These are phyloP conservation scores for Panzeria rudis DNA, from an alignment of 2,888 invertebrate species.

Conservation along the genomic window DNA sequence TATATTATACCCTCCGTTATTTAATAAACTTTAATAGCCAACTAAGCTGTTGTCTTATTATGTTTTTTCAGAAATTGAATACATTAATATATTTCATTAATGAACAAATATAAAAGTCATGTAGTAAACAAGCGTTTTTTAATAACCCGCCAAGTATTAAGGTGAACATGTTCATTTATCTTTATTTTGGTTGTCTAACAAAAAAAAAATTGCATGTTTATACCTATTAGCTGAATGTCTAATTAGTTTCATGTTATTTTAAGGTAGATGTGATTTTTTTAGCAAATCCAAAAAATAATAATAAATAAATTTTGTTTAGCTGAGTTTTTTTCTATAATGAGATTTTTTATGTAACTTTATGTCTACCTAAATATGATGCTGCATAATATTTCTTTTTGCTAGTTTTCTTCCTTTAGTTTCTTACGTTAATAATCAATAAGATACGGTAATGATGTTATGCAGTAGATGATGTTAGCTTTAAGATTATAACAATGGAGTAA, in stretches of 20 bases:
- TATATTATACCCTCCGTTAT: not conserved
- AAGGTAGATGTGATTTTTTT: slow-evolving; percentile 52
- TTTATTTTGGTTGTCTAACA: slow-evolving; percentile 16
- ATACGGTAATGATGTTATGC: slow-evolving; percentile 69
- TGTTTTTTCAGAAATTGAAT: slow-evolving; percentile 17
- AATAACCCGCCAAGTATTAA: slow-evolving; percentile 26
- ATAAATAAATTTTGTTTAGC: slow-evolving; percentile 24
- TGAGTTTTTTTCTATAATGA: slow-evolving; percentile 32
- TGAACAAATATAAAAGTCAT: slow-evolving; percentile 8
- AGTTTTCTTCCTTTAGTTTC: slow-evolving; percentile 38
- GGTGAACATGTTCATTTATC: slow-evolving; percentile 54
- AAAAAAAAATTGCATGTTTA: slow-evolving; percentile 69
- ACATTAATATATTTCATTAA: slow-evolving; percentile 40
- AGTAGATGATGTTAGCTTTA: slow-evolving; percentile 63
- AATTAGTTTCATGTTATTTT: slow-evolving; percentile 71
- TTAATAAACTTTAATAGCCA: not conserved
- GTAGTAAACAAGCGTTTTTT: slow-evolving; percentile 33
- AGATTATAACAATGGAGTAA: slow-evolving; percentile 69
- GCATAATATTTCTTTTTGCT: slow-evolving; percentile 48
- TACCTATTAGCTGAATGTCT: slow-evolving; percentile 65
- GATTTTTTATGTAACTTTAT: slow-evolving; percentile 53
- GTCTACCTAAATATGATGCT: slow-evolving; percentile 56
- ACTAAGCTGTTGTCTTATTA: slow-evolving; percentile 7
- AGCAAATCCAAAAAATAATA: slow-evolving; percentile 9
- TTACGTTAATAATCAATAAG: slow-evolving; percentile 70